Evolutionary conservation across 1,140 invertebrate species (phyloP).

Genomic region (Eupeodes corollae): DNA sequence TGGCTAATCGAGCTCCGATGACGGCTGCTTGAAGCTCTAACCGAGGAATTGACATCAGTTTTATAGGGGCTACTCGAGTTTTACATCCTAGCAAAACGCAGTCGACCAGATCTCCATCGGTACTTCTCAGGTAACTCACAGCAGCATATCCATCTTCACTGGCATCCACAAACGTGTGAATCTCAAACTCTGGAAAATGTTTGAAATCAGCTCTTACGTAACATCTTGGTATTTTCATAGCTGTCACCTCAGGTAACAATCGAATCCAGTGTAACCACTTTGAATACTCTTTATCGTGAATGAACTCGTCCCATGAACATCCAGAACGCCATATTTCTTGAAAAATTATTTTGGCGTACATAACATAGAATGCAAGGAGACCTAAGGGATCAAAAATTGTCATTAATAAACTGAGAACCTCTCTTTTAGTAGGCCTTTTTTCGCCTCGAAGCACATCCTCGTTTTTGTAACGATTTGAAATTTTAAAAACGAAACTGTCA

Average conservation of each 20-base stretch:
- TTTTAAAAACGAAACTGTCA: constrained; percentile 1
- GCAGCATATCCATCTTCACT: background rate
- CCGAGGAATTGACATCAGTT: constrained; percentile 23
- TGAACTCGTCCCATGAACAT: constrained; percentile 18
- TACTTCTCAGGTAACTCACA: background rate
- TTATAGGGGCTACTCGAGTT: constrained; percentile 27
- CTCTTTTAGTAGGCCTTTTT: constrained; percentile 2
- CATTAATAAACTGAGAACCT: constrained; percentile 12
- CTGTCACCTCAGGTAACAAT: background rate
- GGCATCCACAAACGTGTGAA: too few species aligned
- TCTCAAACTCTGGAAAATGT: too few species aligned
- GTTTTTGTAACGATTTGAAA: background rate
- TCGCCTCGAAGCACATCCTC: background rate
- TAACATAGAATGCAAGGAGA: too few species aligned
- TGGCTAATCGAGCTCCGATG: constrained; percentile 18
- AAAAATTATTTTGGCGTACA: too few species aligned
- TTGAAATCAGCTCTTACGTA: background rate
- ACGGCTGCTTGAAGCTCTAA: too few species aligned
- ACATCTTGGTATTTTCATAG: constrained; percentile 1
- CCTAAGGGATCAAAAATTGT: too few species aligned
- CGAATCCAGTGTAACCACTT: constrained; percentile 4
- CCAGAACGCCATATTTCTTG: constrained; percentile 18
- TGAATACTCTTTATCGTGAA: background rate
- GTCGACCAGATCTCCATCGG: too few species aligned
- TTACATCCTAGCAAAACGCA: constrained; percentile 17